Evolutionary conservation across 2,113 vertebrate species (phyloP).

Genomic region (Mormyrus iriodes): DNA sequence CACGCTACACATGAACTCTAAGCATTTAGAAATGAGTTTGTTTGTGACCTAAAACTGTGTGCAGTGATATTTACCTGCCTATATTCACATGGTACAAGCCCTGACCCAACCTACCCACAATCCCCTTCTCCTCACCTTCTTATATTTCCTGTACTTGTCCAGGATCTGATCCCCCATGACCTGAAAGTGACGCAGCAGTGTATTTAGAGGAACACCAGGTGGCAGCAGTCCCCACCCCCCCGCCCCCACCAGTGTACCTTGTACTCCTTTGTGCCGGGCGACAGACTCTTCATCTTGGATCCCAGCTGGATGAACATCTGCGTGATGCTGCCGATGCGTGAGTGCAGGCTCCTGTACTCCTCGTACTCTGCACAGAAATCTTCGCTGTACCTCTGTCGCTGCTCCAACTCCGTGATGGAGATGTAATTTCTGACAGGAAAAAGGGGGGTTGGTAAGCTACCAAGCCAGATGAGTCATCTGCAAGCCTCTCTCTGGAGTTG

Average conservation of each 20-base stretch:
- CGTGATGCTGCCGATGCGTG: slow-evolving; percentile 63
- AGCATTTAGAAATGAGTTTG: background rate
- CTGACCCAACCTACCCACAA: background rate
- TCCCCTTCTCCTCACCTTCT: slow-evolving; percentile 62
- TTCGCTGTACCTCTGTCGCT: slow-evolving; percentile 64
- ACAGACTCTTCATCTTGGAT: slow-evolving; percentile 68
- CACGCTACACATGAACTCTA: background rate
- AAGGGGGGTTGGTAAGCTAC: background rate
- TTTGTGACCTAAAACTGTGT: background rate
- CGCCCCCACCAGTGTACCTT: slow-evolving; percentile 52
- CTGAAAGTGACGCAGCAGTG: slow-evolving; percentile 52
- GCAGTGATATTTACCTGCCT: background rate
- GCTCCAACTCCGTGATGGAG: slow-evolving; percentile 55
- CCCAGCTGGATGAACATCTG: slow-evolving; percentile 70
- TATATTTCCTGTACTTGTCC: slow-evolving; percentile 72
- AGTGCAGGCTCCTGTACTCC: slow-evolving; percentile 64
- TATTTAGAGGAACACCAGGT: background rate
- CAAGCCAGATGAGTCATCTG: background rate
- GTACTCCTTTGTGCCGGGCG: slow-evolving; percentile 67
- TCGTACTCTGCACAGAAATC: slow-evolving; percentile 72
- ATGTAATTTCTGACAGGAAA: slow-evolving; percentile 58
- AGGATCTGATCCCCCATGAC: slow-evolving; percentile 72
- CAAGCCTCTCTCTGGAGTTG: background rate
- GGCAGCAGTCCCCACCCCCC: background rate
- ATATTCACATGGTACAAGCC: background rate